Conservation (phyloP, 2,797 vertebrate species). For the Rhinogobio ventralis region DNA sequence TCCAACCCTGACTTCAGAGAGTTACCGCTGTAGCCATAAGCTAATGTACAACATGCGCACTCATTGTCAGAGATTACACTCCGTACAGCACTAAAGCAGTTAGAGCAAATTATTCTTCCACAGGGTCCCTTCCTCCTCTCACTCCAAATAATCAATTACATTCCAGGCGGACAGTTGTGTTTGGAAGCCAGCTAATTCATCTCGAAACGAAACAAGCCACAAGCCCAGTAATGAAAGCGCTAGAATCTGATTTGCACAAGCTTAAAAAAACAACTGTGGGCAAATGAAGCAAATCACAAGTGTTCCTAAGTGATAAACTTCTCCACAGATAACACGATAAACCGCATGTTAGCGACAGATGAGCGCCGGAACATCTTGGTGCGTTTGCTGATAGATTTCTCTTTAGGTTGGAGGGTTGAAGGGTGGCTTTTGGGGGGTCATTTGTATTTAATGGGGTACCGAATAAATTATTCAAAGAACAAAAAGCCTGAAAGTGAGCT, state of each 20-base stretch:
- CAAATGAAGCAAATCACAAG: slow-evolving; percentile 38
- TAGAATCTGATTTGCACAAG: slow-evolving; percentile 33
- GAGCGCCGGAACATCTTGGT: neutral
- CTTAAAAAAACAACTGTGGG: slow-evolving; percentile 30
- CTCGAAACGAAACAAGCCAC: slow-evolving; percentile 35
- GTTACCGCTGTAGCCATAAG: neutral
- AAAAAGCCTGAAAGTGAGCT: neutral
- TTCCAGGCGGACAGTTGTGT: slow-evolving; percentile 35
- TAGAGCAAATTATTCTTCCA: slow-evolving; percentile 28
- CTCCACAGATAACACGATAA: slow-evolving; percentile 29
- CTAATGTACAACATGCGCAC: slow-evolving; percentile 10
- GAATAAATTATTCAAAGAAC: slow-evolving; percentile 11
- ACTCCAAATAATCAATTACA: slow-evolving; percentile 37
- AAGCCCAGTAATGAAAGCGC: slow-evolving; percentile 32
- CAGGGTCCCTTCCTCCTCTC: slow-evolving; percentile 6
- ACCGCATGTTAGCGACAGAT: neutral
- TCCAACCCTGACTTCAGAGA: neutral
- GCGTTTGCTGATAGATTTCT: neutral
- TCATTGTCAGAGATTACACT: slow-evolving; percentile 22
- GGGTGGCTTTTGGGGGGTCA: neutral
- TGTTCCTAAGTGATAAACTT: slow-evolving; percentile 17
- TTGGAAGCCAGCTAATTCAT: slow-evolving; percentile 50
- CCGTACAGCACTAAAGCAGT: slow-evolving; percentile 48
- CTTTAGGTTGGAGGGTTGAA: neutral
- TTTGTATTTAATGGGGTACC: neutral